Percentiles rank a stretch among this genome's conserved stretches.
These are phyloP conservation scores for Brotogeris chrysoptera DNA, from an alignment of 2,797 vertebrate genomes.

Conservation along the genomic window DNA sequence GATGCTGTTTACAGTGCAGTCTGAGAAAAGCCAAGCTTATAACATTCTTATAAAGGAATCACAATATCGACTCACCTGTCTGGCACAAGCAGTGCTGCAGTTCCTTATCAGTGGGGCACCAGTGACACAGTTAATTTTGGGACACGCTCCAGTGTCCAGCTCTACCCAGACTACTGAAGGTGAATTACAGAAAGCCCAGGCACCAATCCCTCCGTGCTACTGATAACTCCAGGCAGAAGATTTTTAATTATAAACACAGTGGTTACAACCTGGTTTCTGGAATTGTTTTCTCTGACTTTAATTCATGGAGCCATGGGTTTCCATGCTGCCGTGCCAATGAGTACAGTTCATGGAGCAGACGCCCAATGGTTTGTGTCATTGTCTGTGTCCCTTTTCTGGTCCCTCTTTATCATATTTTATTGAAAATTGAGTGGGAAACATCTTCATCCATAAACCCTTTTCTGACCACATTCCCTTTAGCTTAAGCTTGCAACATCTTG, in stretches of 20 bases:
- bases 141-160: background rate
- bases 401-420: background rate
- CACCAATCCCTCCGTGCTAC: background rate
- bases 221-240: background rate
- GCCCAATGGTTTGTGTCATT: background rate
- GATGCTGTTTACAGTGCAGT: background rate
- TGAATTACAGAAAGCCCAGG: background rate
- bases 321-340: rapidly evolving
- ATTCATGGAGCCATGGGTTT: background rate
- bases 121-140: rapidly evolving
- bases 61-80: background rate
- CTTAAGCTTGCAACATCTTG: background rate
- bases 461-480: background rate
- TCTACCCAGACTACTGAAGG: background rate
- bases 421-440: background rate
- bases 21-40: background rate
- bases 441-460: background rate
- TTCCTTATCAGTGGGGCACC: background rate
- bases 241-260: background rate
- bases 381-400: background rate
- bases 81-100: background rate
- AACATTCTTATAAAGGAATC: background rate
- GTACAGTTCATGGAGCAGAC: background rate
- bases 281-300: background rate
- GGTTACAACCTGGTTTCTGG: background rate